These are phyloP conservation scores for Heliconius hortense DNA, from an alignment of 2,888 invertebrate genomes.

Conservation along the genomic window DNA sequence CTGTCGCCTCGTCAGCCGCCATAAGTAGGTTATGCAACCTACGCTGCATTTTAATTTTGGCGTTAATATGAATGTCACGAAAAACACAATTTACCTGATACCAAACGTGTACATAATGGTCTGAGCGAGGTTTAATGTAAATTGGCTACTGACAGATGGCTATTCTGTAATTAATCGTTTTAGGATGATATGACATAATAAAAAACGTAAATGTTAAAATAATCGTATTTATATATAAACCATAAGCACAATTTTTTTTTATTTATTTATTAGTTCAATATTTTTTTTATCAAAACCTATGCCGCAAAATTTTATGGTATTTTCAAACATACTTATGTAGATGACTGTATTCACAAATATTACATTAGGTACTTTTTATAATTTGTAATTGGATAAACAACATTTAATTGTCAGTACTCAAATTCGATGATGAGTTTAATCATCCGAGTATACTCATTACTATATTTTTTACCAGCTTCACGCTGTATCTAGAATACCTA, in stretches of 20 bases:
- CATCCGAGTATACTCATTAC: background rate
- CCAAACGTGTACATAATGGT: slow-evolving; percentile 35
- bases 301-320: no score
- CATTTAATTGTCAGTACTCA: background rate
- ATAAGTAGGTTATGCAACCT: slow-evolving; percentile 53
- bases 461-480: no score
- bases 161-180: background rate
- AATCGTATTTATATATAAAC: no score
- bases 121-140: slow-evolving; percentile 32
- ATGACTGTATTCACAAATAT: background rate
- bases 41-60: slow-evolving; percentile 55
- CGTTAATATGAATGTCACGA: slow-evolving; percentile 52
- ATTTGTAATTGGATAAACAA: background rate
- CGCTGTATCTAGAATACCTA: no score
- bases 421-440: background rate
- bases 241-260: no score
- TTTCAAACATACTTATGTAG: no score
- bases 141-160: background rate
- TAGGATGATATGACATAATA: background rate
- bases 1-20: slow-evolving; percentile 49
- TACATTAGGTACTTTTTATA: background rate
- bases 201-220: background rate
- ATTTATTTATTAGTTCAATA: no score
- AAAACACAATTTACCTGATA: slow-evolving; percentile 47
- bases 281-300: no score